Evolutionary conservation across 1,140 invertebrate genomes (phyloP).

Genomic region (Drosophila fuyamai): DNA sequence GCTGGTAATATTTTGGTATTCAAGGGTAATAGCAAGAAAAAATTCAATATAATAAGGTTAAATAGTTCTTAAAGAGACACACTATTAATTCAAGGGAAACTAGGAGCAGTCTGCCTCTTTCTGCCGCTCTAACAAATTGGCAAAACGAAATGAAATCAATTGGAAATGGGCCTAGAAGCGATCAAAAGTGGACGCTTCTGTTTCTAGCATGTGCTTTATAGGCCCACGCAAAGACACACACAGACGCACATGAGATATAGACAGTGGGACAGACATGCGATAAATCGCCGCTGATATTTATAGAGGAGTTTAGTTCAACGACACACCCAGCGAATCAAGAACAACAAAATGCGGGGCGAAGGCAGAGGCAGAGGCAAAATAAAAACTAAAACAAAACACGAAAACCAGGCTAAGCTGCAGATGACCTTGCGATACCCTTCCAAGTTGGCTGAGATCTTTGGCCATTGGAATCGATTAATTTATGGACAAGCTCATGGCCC

Average conservation of each 20-base stretch:
- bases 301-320: constrained; percentile 71
- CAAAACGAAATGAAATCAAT: constrained; percentile 74
- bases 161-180: constrained; percentile 69
- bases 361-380: not conserved
- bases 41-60: not conserved
- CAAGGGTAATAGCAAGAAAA: not conserved
- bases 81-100: not conserved
- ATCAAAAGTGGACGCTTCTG: constrained; percentile 54
- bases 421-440: constrained; percentile 52
- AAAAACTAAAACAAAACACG: constrained; percentile 29
- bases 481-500: constrained; percentile 19
- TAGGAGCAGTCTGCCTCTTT: not conserved
- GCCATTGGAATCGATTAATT: constrained; percentile 35
- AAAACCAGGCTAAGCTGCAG: constrained; percentile 25
- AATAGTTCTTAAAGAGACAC: not conserved
- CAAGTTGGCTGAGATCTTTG: constrained; percentile 17
- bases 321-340: constrained; percentile 53
- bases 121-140: constrained; percentile 55
- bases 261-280: constrained; percentile 59
- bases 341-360: constrained; percentile 6
- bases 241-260: constrained; percentile 31
- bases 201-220: constrained; percentile 56
- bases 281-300: constrained; percentile 77
- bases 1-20: not conserved
- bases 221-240: constrained; percentile 59